Percentiles rank a stretch among this genome's conserved stretches.
Evolutionary conservation across 2,888 invertebrate species (phyloP).

Genomic region (Limnephilus auricula): DNA sequence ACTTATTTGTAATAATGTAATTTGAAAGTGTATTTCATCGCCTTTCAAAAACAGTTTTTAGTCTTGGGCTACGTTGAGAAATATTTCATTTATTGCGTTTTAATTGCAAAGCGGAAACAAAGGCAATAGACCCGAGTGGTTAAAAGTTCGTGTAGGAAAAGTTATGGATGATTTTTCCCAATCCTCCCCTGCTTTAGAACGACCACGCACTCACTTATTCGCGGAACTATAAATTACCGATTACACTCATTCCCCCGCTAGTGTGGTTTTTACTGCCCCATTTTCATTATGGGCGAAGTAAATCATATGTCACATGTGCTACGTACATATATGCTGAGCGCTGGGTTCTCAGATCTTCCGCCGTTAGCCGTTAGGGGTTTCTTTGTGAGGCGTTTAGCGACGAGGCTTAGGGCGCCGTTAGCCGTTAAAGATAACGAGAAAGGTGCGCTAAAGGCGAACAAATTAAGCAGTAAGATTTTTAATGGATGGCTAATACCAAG

Average conservation of each 20-base stretch:
- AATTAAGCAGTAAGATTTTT: not conserved
- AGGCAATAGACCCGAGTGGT: too few relatives aligned
- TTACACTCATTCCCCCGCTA: slow-evolving; percentile 47
- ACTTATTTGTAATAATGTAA: too few relatives aligned
- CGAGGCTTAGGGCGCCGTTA: slow-evolving; percentile 34
- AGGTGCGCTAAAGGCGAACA: slow-evolving; percentile 11
- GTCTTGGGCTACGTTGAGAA: too few relatives aligned
- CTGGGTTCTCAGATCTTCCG: slow-evolving; percentile 36
- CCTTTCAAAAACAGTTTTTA: too few relatives aligned
- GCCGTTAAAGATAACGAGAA: not conserved
- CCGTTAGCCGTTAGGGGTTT: not conserved
- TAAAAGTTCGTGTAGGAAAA: too few relatives aligned
- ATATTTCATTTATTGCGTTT: too few relatives aligned
- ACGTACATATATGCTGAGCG: not conserved
- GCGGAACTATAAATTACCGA: slow-evolving; percentile 59
- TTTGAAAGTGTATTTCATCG: too few relatives aligned
- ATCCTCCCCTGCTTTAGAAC: not conserved
- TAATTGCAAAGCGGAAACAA: too few relatives aligned
- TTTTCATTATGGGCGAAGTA: slow-evolving; percentile 54
- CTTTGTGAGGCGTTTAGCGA: slow-evolving; percentile 21
- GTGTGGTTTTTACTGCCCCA: slow-evolving; percentile 54
- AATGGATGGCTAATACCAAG: not conserved
- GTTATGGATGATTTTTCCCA: not conserved
- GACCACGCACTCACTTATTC: slow-evolving; percentile 54
- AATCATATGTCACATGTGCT: slow-evolving; percentile 56